phyloP scores from a whole-genome alignment of 2,797 vertebrate genomes.

The Choloepus didactylus region DNA sequence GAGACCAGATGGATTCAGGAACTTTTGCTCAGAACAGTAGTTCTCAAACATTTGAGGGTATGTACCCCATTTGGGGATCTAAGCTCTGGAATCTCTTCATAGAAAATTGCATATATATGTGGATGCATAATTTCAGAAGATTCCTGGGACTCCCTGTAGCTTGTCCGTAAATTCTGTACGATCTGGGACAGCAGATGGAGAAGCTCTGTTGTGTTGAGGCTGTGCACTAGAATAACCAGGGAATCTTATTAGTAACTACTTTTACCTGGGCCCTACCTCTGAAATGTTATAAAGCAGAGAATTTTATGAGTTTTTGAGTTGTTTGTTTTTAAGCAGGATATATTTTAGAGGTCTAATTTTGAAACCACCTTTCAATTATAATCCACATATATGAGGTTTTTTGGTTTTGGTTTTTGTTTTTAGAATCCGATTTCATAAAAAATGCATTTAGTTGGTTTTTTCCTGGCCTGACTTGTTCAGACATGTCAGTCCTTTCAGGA shows the following conservation, averaged over 20 bases:
- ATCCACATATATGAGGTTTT: neutral
- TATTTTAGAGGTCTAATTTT: constrained; percentile 19
- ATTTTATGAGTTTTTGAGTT: neutral
- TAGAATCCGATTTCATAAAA: neutral
- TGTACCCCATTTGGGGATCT: neutral
- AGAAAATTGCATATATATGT: rapidly evolving
- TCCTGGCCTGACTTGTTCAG: constrained; percentile 9
- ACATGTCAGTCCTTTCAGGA: neutral
- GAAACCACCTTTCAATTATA: constrained; percentile 3
- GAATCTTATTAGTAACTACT: neutral
- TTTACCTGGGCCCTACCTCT: no score
- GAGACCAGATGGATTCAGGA: neutral
- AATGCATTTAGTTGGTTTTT: neutral
- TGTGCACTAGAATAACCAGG: rapidly evolving
- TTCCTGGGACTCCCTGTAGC: neutral
- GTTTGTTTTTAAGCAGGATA: constrained; percentile 14
- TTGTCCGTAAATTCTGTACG: neutral
- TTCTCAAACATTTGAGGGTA: neutral
- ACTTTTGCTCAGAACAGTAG: neutral
- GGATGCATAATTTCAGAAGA: neutral
- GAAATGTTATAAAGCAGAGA: neutral
- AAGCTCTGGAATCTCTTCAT: neutral
- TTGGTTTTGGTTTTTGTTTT: neutral
- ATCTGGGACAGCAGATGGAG: neutral
- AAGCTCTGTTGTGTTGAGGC: neutral